Evolutionary conservation across 2,797 vertebrate genomes (phyloP).

Genomic region (Sarcophilus harrisii): DNA sequence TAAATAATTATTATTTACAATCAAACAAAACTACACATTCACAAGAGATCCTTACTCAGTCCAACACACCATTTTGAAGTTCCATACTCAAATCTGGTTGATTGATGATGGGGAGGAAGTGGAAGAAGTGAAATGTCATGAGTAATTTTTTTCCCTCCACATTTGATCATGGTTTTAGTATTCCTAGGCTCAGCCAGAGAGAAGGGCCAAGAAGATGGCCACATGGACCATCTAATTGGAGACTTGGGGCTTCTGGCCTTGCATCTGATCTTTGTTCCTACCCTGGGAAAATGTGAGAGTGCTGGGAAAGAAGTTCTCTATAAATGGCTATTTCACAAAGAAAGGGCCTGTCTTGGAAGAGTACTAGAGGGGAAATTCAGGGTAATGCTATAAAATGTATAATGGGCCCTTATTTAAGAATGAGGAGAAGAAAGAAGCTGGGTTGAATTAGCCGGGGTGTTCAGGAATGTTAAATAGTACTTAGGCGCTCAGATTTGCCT

Average conservation of each 20-base stretch:
- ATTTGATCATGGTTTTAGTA: background rate
- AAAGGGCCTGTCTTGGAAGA: constrained; percentile 33
- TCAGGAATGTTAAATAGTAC: constrained; percentile 59
- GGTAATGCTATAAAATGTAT: constrained; percentile 45
- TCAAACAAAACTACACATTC: background rate
- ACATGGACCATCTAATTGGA: background rate
- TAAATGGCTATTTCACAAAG: constrained; percentile 48
- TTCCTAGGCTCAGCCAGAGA: background rate
- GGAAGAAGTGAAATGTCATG: background rate
- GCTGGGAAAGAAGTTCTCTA: constrained; percentile 14
- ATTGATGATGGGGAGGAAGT: background rate
- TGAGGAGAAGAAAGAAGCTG: constrained; percentile 41
- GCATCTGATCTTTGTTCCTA: constrained; percentile 15
- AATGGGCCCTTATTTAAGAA: constrained; percentile 51
- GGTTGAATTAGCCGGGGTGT: constrained; percentile 29
- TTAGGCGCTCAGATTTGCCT: constrained; percentile 48
- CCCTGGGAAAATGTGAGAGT: constrained; percentile 41
- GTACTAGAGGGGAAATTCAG: constrained; percentile 9
- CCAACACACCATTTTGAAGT: background rate
- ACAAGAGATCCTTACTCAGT: background rate
- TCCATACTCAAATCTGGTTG: background rate
- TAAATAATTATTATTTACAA: background rate
- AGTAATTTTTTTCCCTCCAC: background rate
- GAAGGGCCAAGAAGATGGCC: background rate
- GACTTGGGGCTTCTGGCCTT: background rate